Evolutionary conservation across 2,797 vertebrate species (phyloP).

Genomic region (Rhinichthys osculus): DNA sequence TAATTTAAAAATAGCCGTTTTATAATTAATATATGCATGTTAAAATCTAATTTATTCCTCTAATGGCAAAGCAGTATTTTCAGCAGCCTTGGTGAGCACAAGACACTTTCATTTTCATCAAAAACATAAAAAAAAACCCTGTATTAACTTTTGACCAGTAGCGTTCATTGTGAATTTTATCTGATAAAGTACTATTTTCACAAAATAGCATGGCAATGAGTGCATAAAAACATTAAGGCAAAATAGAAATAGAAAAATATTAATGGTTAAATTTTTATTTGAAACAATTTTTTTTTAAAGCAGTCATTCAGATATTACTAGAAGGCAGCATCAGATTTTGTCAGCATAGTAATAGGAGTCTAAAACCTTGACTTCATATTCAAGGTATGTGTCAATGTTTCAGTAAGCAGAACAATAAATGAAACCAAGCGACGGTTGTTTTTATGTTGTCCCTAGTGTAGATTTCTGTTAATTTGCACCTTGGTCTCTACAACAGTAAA

Average conservation of each 20-base stretch:
- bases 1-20: too few relatives aligned
- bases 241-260: not conserved
- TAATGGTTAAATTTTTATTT: too few relatives aligned
- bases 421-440: not conserved
- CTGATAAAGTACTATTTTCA: not conserved
- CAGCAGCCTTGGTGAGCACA: too few relatives aligned
- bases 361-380: not conserved
- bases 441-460: conserved; percentile 10
- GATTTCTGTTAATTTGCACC: conserved; percentile 37
- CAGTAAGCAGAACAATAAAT: conserved; percentile 7
- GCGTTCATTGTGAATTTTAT: not conserved
- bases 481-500: conserved; percentile 28
- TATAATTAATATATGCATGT: too few relatives aligned
- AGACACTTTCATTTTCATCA: too few relatives aligned
- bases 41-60: too few relatives aligned
- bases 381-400: not conserved
- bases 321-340: not conserved
- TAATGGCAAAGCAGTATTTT: too few relatives aligned
- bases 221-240: too few relatives aligned
- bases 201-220: not conserved
- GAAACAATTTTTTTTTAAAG: too few relatives aligned
- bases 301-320: not conserved
- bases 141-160: too few relatives aligned
- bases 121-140: too few relatives aligned
- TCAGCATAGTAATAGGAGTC: not conserved